Conservation (phyloP, 2,888 invertebrate species). For the Baronia brevicornis region DNA sequence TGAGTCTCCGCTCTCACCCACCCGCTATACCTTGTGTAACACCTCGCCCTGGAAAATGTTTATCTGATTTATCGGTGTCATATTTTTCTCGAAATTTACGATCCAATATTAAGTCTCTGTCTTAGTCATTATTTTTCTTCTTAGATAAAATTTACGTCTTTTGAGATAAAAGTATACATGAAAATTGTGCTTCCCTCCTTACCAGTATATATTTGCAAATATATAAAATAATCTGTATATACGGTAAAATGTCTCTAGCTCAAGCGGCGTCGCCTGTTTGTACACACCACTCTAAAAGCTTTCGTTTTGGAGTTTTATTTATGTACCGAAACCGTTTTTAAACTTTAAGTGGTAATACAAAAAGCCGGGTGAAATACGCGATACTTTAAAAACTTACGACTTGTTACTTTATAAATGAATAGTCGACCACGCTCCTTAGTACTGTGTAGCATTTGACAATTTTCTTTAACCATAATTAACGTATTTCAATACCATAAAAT, state of each 20-base stretch:
- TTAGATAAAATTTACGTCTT: slow-evolving; percentile 16
- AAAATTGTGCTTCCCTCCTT: slow-evolving; percentile 27
- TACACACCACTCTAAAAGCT: slow-evolving; percentile 35
- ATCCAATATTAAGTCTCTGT: slow-evolving; percentile 16
- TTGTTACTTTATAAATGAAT: slow-evolving; percentile 15
- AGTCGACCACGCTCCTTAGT: slow-evolving; percentile 11
- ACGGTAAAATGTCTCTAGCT: slow-evolving; percentile 31
- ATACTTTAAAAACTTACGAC: slow-evolving; percentile 23
- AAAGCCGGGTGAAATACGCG: slow-evolving; percentile 23
- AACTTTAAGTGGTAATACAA: slow-evolving; percentile 28
- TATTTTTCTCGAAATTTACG: slow-evolving; percentile 20
- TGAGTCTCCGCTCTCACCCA: slow-evolving; percentile 19
- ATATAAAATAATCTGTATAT: slow-evolving; percentile 23
- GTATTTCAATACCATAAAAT: too few relatives aligned
- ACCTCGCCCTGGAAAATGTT: slow-evolving; percentile 19
- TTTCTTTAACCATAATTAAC: too few relatives aligned
- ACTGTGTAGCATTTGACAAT: slow-evolving; percentile 9
- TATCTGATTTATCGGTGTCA: slow-evolving; percentile 22
- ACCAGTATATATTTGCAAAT: slow-evolving; percentile 17
- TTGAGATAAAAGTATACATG: slow-evolving; percentile 24
- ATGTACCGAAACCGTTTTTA: slow-evolving; percentile 35
- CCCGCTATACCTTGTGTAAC: slow-evolving; percentile 10
- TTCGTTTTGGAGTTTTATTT: slow-evolving; percentile 32
- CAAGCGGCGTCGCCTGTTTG: slow-evolving; percentile 37
- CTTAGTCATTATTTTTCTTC: slow-evolving; percentile 15